Evolutionary conservation across 2,113 vertebrate genomes (phyloP).

Genomic region (Pogonocichla stellata): DNA sequence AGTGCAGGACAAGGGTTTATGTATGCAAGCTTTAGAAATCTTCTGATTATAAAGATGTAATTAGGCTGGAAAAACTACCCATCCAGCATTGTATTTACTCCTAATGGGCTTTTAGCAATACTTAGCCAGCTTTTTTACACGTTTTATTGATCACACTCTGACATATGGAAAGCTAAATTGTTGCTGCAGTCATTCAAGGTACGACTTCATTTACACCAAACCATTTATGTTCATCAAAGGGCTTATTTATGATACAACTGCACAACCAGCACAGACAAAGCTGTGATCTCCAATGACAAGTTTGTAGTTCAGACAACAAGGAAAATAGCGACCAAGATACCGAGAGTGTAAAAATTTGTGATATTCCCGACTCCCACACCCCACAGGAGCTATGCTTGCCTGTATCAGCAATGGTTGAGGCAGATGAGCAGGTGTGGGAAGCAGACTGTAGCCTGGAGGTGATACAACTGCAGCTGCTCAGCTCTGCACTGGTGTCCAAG

Average conservation of each 20-base stretch:
- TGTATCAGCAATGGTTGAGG: rapidly evolving
- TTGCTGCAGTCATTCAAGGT: neutral
- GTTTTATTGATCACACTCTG: neutral
- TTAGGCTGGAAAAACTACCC: neutral
- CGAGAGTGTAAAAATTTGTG: neutral
- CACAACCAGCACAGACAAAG: neutral
- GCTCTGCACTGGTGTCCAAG: neutral
- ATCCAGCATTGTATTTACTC: neutral
- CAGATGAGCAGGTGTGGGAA: neutral
- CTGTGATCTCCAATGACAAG: neutral
- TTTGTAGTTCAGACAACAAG: neutral
- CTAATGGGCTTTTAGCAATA: neutral
- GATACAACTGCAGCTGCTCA: neutral
- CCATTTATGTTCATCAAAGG: neutral
- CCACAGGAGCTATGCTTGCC: neutral
- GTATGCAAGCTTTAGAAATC: neutral
- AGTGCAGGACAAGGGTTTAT: neutral
- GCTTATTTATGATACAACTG: neutral
- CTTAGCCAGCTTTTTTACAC: neutral
- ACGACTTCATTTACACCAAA: neutral
- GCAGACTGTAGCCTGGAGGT: neutral
- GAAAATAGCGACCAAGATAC: neutral
- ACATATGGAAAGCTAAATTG: neutral
- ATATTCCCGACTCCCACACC: rapidly evolving
- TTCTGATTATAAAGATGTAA: neutral